Percentiles rank a stretch among this genome's conserved stretches.
Evolutionary conservation across 2,888 invertebrate species (phyloP).

Genomic region (Sympetrum striolatum): DNA sequence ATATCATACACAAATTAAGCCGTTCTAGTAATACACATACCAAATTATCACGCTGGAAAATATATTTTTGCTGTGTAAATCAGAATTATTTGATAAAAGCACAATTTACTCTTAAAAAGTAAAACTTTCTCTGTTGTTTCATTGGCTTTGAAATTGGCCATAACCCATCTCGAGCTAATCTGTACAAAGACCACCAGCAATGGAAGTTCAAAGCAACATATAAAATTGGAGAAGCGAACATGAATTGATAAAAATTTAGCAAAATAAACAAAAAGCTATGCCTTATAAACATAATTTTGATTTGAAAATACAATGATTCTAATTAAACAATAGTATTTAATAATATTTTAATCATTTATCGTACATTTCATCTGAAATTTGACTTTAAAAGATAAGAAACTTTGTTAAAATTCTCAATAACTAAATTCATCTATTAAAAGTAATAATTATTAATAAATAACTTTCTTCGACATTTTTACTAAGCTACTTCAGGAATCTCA

Average conservation of each 20-base stretch:
- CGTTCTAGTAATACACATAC: no score
- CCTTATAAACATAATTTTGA: background rate
- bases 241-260: background rate
- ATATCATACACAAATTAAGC: no score
- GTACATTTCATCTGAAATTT: no score
- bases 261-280: constrained; percentile 10
- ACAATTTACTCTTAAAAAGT: background rate
- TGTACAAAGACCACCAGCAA: background rate
- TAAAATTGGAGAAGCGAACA: background rate
- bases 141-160: background rate
- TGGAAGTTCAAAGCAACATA: background rate
- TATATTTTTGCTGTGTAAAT: background rate
- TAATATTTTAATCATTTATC: no score
- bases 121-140: background rate
- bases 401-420: no score
- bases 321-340: background rate
- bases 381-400: no score
- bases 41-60: no score
- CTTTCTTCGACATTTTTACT: background rate
- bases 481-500: background rate
- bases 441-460: background rate
- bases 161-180: background rate
- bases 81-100: background rate
- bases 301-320: background rate
- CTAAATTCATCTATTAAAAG: background rate